Percentiles rank a stretch among this genome's conserved stretches.
phyloP scores from a whole-genome alignment of 2,888 invertebrate genomes.

The Sussaba pulchella region DNA sequence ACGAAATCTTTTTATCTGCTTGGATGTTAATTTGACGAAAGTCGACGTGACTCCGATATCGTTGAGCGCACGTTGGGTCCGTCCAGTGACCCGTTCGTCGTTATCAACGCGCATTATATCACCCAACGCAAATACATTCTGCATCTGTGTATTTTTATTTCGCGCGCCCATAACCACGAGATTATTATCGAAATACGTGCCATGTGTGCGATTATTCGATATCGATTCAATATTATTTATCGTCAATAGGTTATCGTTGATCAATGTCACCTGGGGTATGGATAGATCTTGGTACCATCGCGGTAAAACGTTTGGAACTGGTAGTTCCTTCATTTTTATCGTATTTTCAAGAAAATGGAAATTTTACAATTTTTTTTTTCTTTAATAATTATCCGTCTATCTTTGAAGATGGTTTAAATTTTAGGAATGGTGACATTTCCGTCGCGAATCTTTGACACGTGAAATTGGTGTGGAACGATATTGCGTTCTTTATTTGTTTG shows the following conservation, averaged over 20 bases:
- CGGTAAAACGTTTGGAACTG: conserved; percentile 62
- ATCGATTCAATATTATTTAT: neutral
- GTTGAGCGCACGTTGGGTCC: conserved; percentile 74
- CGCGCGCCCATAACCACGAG: neutral
- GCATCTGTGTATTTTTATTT: conserved; percentile 70
- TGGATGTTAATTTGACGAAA: conserved; percentile 72
- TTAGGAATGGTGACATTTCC: conserved; percentile 33
- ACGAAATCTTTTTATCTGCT: conserved; percentile 74
- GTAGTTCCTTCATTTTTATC: conserved; percentile 37
- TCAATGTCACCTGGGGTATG: conserved; percentile 71
- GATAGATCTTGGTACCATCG: conserved; percentile 78
- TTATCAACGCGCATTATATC: conserved; percentile 76
- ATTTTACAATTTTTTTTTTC: conserved; percentile 45
- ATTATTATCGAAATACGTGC: neutral
- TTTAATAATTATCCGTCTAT: neutral
- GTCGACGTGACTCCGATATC: conserved; percentile 79
- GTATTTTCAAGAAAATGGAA: neutral
- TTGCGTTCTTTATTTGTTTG: conserved; percentile 31
- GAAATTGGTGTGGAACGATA: conserved; percentile 7
- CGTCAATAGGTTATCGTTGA: neutral
- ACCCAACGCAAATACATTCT: conserved; percentile 74
- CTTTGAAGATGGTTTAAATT: conserved; percentile 9
- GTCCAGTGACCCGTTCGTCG: conserved; percentile 74
- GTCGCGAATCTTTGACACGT: conserved; percentile 19
- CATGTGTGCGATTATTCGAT: neutral